Percentiles rank a stretch among this genome's conserved stretches.
phyloP scores from a whole-genome alignment of 2,113 vertebrate genomes.

The Balaenoptera acutorostrata region DNA sequence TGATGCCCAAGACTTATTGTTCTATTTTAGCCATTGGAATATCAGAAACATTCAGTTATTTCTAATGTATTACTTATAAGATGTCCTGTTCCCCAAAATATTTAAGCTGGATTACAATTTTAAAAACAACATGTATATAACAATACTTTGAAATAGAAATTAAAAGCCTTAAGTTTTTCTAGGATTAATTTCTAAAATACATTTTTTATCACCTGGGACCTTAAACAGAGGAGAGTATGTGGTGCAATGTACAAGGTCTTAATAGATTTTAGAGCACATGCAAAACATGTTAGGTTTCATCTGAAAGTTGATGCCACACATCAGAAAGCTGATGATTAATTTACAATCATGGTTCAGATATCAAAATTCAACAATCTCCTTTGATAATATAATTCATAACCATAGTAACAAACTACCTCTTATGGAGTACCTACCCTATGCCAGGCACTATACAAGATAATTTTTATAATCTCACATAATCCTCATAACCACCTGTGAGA shows the following conservation, averaged over 20 bases:
- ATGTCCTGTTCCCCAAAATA: neutral
- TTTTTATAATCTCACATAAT: neutral
- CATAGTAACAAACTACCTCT: neutral
- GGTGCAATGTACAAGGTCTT: neutral
- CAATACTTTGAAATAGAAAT: neutral
- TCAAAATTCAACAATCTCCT: neutral
- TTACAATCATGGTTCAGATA: neutral
- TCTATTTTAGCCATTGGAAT: neutral
- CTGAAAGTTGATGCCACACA: neutral
- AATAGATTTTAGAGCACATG: neutral
- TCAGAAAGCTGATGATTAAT: neutral
- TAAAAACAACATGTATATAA: neutral
- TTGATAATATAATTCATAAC: neutral
- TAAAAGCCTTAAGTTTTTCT: neutral
- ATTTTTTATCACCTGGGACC: neutral
- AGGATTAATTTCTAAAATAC: neutral
- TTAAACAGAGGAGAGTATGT: neutral
- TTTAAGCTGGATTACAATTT: neutral
- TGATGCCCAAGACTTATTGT: neutral
- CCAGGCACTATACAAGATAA: neutral
- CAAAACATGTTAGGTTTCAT: neutral
- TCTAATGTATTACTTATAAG: neutral
- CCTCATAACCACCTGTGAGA: neutral
- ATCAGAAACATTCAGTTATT: neutral
- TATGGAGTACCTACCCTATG: neutral